These are phyloP conservation scores for cat (Felis catus) DNA, from an alignment of 2,113 vertebrate species.

Conservation along the genomic window DNA sequence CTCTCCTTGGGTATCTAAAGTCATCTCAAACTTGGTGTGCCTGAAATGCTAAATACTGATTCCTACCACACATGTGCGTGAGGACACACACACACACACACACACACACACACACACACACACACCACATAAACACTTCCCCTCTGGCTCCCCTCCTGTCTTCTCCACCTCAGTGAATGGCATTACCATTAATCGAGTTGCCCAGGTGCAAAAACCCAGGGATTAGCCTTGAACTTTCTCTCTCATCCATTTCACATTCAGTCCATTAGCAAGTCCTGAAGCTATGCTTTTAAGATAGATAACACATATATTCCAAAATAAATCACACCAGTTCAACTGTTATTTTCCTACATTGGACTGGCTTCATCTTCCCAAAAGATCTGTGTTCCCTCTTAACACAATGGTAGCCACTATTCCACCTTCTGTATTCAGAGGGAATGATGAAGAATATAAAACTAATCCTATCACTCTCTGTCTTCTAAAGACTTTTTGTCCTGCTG, in stretches of 20 bases:
- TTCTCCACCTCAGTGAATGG: neutral
- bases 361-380: neutral
- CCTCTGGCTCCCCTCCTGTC: neutral
- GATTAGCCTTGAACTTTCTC: neutral
- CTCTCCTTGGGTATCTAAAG: neutral
- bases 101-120: neutral
- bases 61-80: neutral
- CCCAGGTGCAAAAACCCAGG: neutral
- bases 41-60: neutral
- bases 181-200: neutral
- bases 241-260: slow-evolving; percentile 6
- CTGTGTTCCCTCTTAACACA: neutral
- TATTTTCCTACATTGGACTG: neutral
- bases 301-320: neutral
- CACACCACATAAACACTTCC: rapidly evolving
- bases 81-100: rapidly evolving
- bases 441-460: neutral
- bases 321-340: neutral
- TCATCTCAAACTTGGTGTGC: neutral
- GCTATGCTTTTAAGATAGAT: slow-evolving; percentile 5
- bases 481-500: neutral
- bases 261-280: neutral
- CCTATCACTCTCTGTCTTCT: neutral
- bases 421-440: neutral
- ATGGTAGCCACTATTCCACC: neutral